Evolutionary conservation across 2,113 vertebrate genomes (phyloP).

Genomic region (Pelecanoides urinatrix): DNA sequence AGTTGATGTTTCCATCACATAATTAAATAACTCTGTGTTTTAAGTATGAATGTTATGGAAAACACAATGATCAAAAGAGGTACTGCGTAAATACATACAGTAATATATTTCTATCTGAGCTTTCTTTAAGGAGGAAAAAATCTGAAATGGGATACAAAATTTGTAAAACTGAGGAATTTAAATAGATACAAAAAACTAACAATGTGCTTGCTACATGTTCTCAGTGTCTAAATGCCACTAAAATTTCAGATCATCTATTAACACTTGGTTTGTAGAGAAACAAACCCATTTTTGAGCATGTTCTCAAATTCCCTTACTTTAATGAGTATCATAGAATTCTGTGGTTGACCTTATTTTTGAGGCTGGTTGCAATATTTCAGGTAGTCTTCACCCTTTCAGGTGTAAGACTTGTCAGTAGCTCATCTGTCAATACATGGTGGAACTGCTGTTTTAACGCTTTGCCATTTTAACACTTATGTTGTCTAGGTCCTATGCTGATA

Average conservation of each 20-base stretch:
- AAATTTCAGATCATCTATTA: neutral
- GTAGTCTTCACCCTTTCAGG: neutral
- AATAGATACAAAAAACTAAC: neutral
- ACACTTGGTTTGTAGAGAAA: neutral
- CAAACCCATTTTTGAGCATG: neutral
- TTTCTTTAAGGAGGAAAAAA: neutral
- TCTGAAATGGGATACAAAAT: neutral
- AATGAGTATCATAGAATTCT: neutral
- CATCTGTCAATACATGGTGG: neutral
- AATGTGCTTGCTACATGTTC: neutral
- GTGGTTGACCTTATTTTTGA: neutral
- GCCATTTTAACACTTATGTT: fast-evolving
- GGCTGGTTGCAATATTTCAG: neutral
- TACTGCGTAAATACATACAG: neutral
- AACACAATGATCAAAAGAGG: neutral
- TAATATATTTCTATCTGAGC: neutral
- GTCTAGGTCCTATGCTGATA: neutral
- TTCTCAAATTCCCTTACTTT: neutral
- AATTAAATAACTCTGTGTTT: neutral
- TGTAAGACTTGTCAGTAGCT: neutral
- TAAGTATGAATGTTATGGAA: neutral
- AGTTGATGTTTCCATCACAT: neutral
- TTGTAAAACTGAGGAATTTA: neutral
- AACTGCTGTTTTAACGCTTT: neutral
- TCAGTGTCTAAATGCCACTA: neutral